Conservation (phyloP, 2,888 invertebrate species). For the Diaperis boleti region DNA sequence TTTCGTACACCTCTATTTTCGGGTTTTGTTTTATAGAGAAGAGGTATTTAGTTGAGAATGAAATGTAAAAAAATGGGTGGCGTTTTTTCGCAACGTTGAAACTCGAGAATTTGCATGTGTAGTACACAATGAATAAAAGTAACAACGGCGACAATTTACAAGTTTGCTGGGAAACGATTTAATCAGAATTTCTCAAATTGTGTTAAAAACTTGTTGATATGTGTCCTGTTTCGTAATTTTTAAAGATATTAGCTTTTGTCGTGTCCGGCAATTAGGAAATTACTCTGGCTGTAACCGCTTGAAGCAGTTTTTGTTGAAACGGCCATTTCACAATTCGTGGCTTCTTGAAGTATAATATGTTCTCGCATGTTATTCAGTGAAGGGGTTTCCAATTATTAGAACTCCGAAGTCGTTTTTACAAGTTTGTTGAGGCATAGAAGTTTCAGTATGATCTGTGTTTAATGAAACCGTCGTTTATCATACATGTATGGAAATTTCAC, state of each 20-base stretch:
- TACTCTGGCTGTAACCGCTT: not conserved
- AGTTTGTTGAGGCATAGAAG: constrained; percentile 16
- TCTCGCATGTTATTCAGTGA: not conserved
- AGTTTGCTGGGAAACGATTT: constrained; percentile 2
- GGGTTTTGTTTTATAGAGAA: not conserved
- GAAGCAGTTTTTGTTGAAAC: not conserved
- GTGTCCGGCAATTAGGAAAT: not conserved
- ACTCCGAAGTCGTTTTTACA: constrained; percentile 1
- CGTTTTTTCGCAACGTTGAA: not conserved
- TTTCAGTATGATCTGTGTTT: constrained; percentile 23
- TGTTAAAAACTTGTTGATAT: not conserved
- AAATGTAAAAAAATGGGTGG: not conserved
- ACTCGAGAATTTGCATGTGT: not conserved
- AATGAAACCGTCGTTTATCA: constrained; percentile 19
- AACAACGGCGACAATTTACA: constrained; percentile 1
- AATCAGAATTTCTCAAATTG: constrained; percentile 2
- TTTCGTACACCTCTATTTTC: not conserved
- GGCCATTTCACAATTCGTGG: not conserved
- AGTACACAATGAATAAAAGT: constrained; percentile 1
- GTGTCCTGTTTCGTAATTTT: not conserved
- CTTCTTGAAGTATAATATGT: not conserved
- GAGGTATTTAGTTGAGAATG: not conserved
- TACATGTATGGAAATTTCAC: constrained; percentile 32
- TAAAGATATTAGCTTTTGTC: not conserved
- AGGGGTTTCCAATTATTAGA: constrained; percentile 5